phyloP scores from a whole-genome alignment of 1,140 invertebrate genomes.

The Aporrectodea caliginosa region DNA sequence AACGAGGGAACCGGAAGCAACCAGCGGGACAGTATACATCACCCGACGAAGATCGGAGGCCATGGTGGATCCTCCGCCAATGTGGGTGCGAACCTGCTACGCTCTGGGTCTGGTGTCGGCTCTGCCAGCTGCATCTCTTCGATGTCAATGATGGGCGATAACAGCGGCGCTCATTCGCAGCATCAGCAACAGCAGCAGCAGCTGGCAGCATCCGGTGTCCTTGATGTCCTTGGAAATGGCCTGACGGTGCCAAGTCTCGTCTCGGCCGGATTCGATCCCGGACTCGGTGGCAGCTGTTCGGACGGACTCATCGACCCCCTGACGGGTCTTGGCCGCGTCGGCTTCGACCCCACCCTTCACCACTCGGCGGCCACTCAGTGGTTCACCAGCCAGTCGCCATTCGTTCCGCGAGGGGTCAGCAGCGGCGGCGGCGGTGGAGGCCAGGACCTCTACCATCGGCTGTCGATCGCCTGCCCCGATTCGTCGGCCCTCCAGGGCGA shows the following conservation, averaged over 20 bases:
- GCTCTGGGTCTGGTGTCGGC: too few species aligned
- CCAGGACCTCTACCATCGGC: not conserved
- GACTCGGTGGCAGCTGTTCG: too few species aligned
- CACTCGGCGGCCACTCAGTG: not conserved
- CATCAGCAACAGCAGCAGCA: not conserved
- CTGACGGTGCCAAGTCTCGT: not conserved
- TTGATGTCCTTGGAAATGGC: not conserved
- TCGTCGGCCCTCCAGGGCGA: not conserved
- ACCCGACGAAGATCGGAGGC: not conserved
- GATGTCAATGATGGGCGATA: not conserved
- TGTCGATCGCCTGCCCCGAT: not conserved
- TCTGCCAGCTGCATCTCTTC: not conserved
- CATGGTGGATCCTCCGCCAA: not conserved
- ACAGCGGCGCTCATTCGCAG: not conserved
- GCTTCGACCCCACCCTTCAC: not conserved
- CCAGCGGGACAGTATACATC: not conserved
- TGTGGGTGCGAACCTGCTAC: too few species aligned
- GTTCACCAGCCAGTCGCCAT: not conserved
- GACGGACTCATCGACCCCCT: not conserved
- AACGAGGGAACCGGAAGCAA: not conserved
- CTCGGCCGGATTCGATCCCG: not conserved
- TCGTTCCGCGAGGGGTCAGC: not conserved
- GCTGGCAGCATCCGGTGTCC: too few species aligned
- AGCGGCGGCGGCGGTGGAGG: not conserved
- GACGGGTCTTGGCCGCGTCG: not conserved